Conservation (phyloP, 2,888 invertebrate genomes). For the Agonopterix subpropinquella region DNA sequence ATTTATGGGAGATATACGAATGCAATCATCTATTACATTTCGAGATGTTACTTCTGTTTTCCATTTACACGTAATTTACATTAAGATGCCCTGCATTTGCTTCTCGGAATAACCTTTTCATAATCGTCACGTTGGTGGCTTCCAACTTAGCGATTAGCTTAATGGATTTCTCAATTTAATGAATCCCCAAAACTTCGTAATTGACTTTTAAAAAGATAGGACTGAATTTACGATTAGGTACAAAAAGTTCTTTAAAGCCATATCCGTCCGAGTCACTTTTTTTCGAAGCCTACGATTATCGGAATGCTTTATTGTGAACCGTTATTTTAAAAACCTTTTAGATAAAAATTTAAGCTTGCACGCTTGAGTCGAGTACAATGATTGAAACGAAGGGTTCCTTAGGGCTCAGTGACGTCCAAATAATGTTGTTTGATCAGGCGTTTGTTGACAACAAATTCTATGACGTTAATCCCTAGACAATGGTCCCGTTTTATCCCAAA, state of each 20-base stretch:
- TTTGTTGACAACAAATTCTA: constrained; percentile 72
- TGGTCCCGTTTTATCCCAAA: constrained; percentile 55
- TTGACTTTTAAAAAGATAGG: constrained; percentile 62
- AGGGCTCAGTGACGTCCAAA: constrained; percentile 44
- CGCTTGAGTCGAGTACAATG: constrained; percentile 46
- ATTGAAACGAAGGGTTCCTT: constrained; percentile 50
- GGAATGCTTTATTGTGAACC: constrained; percentile 22
- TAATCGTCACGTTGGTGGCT: constrained; percentile 64
- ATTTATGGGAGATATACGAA: constrained; percentile 51
- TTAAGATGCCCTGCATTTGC: constrained; percentile 64
- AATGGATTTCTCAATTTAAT: constrained; percentile 70
- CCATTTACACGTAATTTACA: constrained; percentile 67
- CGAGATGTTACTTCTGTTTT: constrained; percentile 46
- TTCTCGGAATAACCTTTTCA: constrained; percentile 64
- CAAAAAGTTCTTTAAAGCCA: constrained; percentile 13
- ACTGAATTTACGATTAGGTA: constrained; percentile 44
- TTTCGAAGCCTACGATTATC: constrained; percentile 9
- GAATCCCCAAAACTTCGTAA: constrained; percentile 56
- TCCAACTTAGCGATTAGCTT: constrained; percentile 61
- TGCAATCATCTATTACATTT: constrained; percentile 44
- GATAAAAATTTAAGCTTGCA: constrained; percentile 48
- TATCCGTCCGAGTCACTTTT: constrained; percentile 9
- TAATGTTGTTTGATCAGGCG: constrained; percentile 72
- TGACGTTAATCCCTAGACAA: constrained; percentile 73
- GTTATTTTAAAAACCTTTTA: constrained; percentile 33